Evolutionary conservation across 2,113 vertebrate species (phyloP).

Genomic region (Stigmatopora argus): DNA sequence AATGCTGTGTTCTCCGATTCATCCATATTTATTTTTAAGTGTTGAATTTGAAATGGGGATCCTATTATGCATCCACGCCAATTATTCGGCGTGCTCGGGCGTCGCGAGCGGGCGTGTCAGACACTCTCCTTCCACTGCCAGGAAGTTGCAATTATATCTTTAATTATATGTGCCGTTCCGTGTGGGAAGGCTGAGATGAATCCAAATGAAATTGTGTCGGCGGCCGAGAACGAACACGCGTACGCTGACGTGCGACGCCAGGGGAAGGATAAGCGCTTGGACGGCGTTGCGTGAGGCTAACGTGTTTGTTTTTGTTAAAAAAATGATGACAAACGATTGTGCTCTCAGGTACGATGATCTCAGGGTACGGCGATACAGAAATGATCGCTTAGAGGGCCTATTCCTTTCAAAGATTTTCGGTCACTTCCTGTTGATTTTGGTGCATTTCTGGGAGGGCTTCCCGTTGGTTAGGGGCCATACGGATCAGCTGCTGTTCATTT

Average conservation of each 20-base stretch:
- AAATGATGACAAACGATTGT: not conserved
- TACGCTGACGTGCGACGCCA: too few species aligned
- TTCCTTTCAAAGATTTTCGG: too few species aligned
- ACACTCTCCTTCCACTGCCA: conserved; percentile 52
- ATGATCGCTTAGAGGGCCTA: too few species aligned
- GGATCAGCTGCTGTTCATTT: too few species aligned
- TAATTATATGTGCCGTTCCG: conserved; percentile 75
- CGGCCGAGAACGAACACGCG: conserved; percentile 42
- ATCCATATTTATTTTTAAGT: conserved; percentile 62
- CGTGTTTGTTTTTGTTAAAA: not conserved
- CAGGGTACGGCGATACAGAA: too few species aligned
- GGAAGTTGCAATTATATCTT: conserved; percentile 69
- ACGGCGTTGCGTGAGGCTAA: not conserved
- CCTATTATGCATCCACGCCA: conserved; percentile 52
- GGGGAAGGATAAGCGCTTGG: not conserved
- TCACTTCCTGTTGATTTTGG: too few species aligned
- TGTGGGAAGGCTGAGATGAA: conserved; percentile 71
- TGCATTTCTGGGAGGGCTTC: too few species aligned
- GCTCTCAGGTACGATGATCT: too few species aligned
- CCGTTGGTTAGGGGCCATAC: too few species aligned
- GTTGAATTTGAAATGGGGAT: conserved; percentile 54
- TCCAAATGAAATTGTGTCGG: conserved; percentile 75
- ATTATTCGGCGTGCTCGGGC: conserved; percentile 44
- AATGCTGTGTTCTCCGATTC: conserved; percentile 35
- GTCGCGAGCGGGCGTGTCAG: conserved; percentile 32